Evolutionary conservation across 2,797 vertebrate genomes (phyloP).

Genomic region (Miichthys miiuy): DNA sequence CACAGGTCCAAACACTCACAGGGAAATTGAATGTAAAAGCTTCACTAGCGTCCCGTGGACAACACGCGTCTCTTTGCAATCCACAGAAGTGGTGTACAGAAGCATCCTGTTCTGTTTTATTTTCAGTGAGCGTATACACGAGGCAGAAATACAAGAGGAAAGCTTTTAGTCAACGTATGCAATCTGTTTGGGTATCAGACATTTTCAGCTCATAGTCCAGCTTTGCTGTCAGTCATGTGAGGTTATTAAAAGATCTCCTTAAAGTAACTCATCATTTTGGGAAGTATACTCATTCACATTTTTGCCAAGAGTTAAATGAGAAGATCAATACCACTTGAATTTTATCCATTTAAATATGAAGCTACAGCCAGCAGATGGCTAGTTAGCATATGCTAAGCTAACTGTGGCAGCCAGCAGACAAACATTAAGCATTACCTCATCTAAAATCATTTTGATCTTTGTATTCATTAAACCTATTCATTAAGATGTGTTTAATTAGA

Average conservation of each 20-base stretch:
- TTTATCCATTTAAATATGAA: background rate
- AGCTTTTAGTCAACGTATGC: background rate
- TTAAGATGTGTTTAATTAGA: background rate
- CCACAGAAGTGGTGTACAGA: background rate
- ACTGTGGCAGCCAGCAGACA: too few relatives aligned
- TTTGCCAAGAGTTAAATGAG: background rate
- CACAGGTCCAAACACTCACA: constrained; percentile 19
- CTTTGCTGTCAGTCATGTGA: background rate
- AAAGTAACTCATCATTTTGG: background rate
- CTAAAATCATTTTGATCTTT: background rate
- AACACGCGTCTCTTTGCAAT: background rate
- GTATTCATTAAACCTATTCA: background rate
- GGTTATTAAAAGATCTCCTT: background rate
- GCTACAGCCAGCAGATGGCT: background rate
- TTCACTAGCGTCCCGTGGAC: background rate
- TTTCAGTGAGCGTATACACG: background rate
- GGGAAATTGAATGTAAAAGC: background rate
- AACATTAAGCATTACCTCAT: too few relatives aligned
- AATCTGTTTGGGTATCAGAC: background rate
- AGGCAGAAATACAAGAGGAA: background rate
- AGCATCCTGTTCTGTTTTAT: background rate
- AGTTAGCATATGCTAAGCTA: background rate
- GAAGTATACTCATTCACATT: background rate
- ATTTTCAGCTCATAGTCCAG: background rate
- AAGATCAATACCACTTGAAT: background rate